Evolutionary conservation across 2,113 vertebrate species (phyloP).

Genomic region (Chinchilla lanigera): DNA sequence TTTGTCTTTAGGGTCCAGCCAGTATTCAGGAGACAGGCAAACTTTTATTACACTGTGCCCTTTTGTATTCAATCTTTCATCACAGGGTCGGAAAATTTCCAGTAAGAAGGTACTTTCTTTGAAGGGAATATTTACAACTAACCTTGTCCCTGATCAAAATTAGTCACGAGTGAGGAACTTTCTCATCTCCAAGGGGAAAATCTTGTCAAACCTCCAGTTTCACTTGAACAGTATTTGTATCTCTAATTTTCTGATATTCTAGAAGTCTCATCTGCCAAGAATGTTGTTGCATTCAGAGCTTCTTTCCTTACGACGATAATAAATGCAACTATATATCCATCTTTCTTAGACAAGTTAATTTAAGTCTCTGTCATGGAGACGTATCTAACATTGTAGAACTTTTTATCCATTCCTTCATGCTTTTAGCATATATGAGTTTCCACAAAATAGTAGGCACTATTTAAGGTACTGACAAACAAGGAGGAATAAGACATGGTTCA

Average conservation of each 20-base stretch:
- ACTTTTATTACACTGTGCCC: not conserved
- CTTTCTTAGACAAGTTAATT: not conserved
- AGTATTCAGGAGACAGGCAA: not conserved
- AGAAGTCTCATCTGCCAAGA: not conserved
- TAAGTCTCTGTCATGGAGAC: not conserved
- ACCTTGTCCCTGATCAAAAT: not conserved
- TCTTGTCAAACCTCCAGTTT: not conserved
- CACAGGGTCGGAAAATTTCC: not conserved
- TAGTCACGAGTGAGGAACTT: not conserved
- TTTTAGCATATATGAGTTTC: not conserved
- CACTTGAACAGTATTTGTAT: not conserved
- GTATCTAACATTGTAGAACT: not conserved
- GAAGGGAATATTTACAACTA: not conserved
- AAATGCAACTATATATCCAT: not conserved
- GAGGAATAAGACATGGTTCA: not conserved
- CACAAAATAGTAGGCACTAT: not conserved
- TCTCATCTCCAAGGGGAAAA: not conserved
- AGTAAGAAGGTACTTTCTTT: not conserved
- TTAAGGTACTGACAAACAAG: not conserved
- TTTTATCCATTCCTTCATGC: not conserved
- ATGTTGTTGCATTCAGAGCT: not conserved
- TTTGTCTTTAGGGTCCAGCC: not conserved
- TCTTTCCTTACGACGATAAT: conserved; percentile 22
- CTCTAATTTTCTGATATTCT: not conserved
- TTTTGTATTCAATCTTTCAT: not conserved